These are phyloP conservation scores for Lacerta agilis DNA, from an alignment of 2,797 vertebrate species.

Conservation along the genomic window DNA sequence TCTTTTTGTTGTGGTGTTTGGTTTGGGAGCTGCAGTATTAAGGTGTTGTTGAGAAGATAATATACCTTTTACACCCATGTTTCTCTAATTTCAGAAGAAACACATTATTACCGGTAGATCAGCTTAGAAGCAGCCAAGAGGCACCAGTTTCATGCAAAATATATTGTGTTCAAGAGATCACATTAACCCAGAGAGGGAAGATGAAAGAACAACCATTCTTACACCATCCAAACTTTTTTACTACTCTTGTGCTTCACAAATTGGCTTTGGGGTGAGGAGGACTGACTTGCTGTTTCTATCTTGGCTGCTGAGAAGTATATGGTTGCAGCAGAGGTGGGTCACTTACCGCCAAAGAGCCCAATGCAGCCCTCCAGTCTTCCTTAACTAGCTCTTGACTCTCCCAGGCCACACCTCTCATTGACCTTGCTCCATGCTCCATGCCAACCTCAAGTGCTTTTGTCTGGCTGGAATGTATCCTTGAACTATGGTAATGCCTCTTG, in stretches of 20 bases:
- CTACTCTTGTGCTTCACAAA: neutral
- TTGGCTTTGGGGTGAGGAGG: neutral
- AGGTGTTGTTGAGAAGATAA: neutral
- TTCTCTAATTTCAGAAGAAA: neutral
- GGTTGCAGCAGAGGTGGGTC: neutral
- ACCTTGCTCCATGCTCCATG: too few relatives aligned
- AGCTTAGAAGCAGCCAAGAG: neutral
- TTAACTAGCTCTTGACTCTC: too few relatives aligned
- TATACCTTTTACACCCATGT: neutral
- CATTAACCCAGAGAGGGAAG: neutral
- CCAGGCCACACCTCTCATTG: too few relatives aligned
- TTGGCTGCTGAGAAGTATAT: neutral
- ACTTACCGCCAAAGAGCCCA: too few relatives aligned
- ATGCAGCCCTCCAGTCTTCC: too few relatives aligned
- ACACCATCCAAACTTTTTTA: neutral
- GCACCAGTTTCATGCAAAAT: neutral
- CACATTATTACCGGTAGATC: neutral
- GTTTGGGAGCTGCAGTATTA: neutral
- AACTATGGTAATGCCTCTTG: too few relatives aligned
- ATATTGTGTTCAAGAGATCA: neutral
- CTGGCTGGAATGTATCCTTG: too few relatives aligned
- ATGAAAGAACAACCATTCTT: neutral
- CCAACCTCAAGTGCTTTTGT: too few relatives aligned
- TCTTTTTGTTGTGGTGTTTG: accelerated
- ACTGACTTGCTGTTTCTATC: neutral